Evolutionary conservation across 2,113 vertebrate species (phyloP), one percentile per base, ranked within the genome.

Genomic region (Chaenogobius annularis): DNA sequence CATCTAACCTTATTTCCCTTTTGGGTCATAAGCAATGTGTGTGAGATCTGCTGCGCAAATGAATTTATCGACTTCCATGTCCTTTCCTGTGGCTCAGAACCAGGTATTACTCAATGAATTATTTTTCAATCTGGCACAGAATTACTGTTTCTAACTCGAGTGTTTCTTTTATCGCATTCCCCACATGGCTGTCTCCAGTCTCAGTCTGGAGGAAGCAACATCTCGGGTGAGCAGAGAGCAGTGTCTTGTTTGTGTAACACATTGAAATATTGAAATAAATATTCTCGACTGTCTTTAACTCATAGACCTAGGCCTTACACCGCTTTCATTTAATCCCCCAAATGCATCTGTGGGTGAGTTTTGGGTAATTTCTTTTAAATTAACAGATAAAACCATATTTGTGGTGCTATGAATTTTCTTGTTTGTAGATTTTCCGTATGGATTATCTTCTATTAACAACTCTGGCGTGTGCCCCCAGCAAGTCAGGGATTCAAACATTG

Each of bases 301-400:
- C 35, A 63, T n/a, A 63, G 48, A 10, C 35, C 43, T n/a, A 63
- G 55, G 10, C 3, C 3, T 22, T 23, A 23, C 31, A 31, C 70
- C 84, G 79, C 7, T 2, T 7, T n/a, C 9, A 10, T 7, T 55
- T 13, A 54, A 35, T 68, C 64, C 23, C n/a, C 48, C 35, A 6
- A 56, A 44, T 72, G 72, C 37, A 13, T 70, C 80, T 52, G 0
- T 72, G 52, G 78, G 85, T 87, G 23, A 82, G 71, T 80, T 31
- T 50, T 20, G 37, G 3, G 0, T 44, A 35, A 14, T 40, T 9
- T 56, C 74, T 17, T 66, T 2, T 35, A 31, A 3, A 68, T 17
- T 19, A 9, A 1, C 43, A 13, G 22, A 48, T 59, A 7, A 7
- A 13, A 4, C 9, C n/a, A 1, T 35, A 11, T 14, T 55, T 26